Evolutionary conservation across 2,797 vertebrate genomes (phyloP).

Genomic region (Gambelia wislizenii): DNA sequence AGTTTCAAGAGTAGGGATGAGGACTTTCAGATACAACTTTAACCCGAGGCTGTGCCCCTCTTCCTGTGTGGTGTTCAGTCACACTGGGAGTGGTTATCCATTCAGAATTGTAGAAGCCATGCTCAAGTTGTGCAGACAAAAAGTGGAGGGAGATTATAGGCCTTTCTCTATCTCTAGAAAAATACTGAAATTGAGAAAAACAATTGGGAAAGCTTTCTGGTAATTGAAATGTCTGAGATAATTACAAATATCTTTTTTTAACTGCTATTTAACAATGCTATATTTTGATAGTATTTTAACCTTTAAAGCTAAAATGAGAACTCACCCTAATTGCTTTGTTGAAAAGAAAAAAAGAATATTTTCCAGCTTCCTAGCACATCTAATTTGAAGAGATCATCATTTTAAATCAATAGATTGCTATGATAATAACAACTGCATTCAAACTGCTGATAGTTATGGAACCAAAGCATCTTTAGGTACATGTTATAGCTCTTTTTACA

Average conservation of each 20-base stretch:
- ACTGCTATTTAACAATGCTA: neutral
- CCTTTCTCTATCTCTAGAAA: neutral
- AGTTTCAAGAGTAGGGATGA: neutral
- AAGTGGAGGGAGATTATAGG: neutral
- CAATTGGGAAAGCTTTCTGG: neutral
- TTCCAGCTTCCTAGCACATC: neutral
- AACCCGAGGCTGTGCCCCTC: neutral
- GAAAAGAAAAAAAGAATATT: neutral
- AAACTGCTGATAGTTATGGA: neutral
- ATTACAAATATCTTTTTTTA: neutral
- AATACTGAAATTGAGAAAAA: slow-evolving; percentile 3
- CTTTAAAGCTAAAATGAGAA: neutral
- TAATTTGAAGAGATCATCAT: neutral
- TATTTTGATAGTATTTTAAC: neutral
- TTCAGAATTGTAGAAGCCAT: neutral
- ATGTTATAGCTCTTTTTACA: neutral
- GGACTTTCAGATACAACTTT: neutral
- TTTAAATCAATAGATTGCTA: neutral
- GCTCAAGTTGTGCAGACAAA: neutral
- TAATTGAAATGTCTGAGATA: neutral
- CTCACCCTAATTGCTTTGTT: neutral
- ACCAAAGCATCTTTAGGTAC: neutral
- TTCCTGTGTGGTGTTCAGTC: neutral
- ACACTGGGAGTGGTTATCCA: neutral
- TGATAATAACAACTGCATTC: neutral